phyloP scores from a whole-genome alignment of 2,113 vertebrate genomes.

The Marmota monax region DNA sequence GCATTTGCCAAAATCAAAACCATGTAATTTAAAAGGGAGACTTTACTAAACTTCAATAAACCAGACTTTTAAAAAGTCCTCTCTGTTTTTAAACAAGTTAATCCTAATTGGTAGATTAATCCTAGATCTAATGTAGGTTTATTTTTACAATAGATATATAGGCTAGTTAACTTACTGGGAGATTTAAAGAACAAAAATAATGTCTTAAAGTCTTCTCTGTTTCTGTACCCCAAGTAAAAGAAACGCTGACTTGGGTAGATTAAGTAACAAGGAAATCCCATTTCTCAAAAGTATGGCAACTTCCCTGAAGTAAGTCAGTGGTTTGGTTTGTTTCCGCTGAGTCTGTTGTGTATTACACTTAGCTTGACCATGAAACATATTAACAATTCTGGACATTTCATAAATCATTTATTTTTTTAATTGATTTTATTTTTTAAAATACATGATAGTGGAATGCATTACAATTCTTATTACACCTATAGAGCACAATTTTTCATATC shows the following conservation, averaged over 20 bases:
- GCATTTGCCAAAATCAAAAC: slow-evolving; percentile 10
- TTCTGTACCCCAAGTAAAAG: neutral
- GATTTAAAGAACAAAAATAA: neutral
- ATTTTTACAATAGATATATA: neutral
- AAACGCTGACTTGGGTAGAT: neutral
- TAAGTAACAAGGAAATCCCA: neutral
- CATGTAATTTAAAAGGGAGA: neutral
- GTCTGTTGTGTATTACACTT: neutral
- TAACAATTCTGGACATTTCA: neutral
- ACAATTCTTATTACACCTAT: no score
- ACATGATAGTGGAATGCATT: no score
- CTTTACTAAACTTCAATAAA: neutral
- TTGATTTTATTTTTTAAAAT: no score
- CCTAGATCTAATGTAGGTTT: neutral
- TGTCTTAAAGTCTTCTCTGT: neutral
- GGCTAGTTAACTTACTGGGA: neutral
- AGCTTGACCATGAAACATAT: neutral
- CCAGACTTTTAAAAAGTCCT: neutral
- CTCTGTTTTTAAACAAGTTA: slow-evolving; percentile 7
- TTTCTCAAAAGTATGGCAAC: slow-evolving; percentile 1
- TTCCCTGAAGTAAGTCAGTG: neutral
- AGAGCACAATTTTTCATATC: no score
- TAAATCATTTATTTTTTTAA: neutral
- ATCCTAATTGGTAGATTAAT: neutral
- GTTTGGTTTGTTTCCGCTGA: neutral